These are phyloP conservation scores for Puntigrus tetrazona DNA, from an alignment of 2,113 vertebrate genomes.

Conservation along the genomic window DNA sequence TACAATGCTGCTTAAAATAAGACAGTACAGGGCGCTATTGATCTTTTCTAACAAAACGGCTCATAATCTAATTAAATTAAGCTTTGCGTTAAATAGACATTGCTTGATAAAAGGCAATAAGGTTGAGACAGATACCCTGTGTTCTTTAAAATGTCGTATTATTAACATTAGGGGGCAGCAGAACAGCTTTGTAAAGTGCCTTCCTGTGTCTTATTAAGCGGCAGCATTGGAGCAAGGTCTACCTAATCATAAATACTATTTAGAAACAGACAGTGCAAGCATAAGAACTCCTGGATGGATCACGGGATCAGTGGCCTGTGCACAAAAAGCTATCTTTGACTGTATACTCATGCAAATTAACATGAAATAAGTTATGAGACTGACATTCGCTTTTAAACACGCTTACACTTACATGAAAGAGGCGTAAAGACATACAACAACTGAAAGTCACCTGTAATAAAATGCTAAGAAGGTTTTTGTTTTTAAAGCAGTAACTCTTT, in stretches of 20 bases:
- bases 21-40: not conserved
- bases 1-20: conserved; percentile 21
- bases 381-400: conserved; percentile 24
- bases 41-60: not conserved
- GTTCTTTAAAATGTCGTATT: not conserved
- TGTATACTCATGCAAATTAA: conserved; percentile 14
- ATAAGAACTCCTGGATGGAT: not conserved
- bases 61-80: not conserved
- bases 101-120: not conserved
- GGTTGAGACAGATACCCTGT: conserved; percentile 4
- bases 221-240: not conserved
- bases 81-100: not conserved
- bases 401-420: not conserved
- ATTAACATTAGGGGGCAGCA: conserved; percentile 45
- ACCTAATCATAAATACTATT: not conserved
- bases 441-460: not conserved
- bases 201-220: conserved; percentile 10
- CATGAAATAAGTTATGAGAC: not conserved
- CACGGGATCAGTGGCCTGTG: not conserved
- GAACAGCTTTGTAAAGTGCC: conserved; percentile 20
- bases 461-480: not conserved
- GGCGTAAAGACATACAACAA: not conserved
- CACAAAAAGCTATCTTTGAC: not conserved
- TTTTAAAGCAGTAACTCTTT: not conserved
- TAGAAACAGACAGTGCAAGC: conserved; percentile 2